phyloP scores from a whole-genome alignment of 2,888 invertebrate species.

The Strigamia maritima region DNA sequence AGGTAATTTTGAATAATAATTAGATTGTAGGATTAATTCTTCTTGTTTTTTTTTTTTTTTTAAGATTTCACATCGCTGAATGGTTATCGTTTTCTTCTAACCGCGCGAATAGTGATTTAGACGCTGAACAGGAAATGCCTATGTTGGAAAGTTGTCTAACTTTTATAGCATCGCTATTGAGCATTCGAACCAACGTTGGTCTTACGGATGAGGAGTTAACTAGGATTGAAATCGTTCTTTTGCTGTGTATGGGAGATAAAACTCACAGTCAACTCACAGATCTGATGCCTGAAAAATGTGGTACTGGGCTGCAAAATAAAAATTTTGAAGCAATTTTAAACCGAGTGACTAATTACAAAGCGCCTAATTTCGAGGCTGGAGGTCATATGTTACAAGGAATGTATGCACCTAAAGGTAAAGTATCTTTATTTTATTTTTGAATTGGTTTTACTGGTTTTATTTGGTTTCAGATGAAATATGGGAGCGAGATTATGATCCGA shows the following conservation, averaged over 20 bases:
- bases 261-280: conserved; percentile 94
- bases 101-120: conserved; percentile 58
- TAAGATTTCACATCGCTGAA: conserved; percentile 78
- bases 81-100: conserved; percentile 58
- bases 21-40: conserved; percentile 29
- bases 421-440: background rate
- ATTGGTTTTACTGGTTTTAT: background rate
- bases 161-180: conserved; percentile 82
- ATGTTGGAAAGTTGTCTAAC: conserved; percentile 92
- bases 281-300: conserved; percentile 91
- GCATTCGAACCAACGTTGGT: conserved; percentile 81
- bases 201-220: conserved; percentile 65
- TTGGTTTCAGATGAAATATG: conserved; percentile 65
- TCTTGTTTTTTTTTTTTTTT: conserved; percentile 39
- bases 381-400: conserved; percentile 70
- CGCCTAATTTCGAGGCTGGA: conserved; percentile 81
- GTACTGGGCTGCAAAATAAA: conserved; percentile 70
- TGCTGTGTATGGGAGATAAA: conserved; percentile 89
- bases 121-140: conserved; percentile 76
- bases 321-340: conserved; percentile 83
- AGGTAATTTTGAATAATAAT: conserved; percentile 60
- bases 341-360: conserved; percentile 79
- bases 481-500: conserved; percentile 85
- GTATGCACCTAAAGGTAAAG: conserved; percentile 68
- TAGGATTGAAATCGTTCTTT: conserved; percentile 85